Evolutionary conservation across 2,113 vertebrate species (phyloP).

Genomic region (Periophthalmus modestus): DNA sequence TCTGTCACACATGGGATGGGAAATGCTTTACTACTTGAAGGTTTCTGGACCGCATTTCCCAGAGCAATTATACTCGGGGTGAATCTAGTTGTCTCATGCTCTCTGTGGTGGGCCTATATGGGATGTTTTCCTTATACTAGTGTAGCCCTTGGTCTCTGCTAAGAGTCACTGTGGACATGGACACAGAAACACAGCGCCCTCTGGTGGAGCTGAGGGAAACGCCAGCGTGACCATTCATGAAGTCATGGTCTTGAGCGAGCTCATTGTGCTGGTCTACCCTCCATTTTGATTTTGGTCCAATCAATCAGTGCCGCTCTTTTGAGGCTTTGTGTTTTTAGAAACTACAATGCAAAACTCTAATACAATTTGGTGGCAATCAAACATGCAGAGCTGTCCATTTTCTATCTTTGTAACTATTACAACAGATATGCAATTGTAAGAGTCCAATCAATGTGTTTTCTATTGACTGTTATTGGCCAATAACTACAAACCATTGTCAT

Average conservation of each 20-base stretch:
- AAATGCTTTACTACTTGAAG: constrained; percentile 67
- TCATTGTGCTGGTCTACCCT: neutral
- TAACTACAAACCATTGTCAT: neutral
- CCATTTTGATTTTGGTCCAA: neutral
- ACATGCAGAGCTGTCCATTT: no score
- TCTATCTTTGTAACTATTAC: no score
- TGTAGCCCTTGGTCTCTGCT: constrained; percentile 7
- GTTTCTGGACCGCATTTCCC: constrained; percentile 63
- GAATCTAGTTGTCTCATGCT: constrained; percentile 67
- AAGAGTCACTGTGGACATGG: constrained; percentile 12
- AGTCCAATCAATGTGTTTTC: no score
- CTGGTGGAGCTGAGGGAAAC: constrained; percentile 58
- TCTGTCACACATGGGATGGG: constrained; percentile 54
- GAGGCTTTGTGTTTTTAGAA: neutral
- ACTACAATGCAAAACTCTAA: neutral
- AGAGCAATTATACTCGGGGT: constrained; percentile 72
- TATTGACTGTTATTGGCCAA: neutral
- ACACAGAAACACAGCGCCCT: constrained; percentile 68
- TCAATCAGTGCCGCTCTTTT: neutral
- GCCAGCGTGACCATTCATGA: neutral
- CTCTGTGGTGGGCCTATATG: constrained; percentile 43
- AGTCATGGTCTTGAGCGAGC: neutral
- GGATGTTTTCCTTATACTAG: constrained; percentile 18
- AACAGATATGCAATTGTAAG: no score
- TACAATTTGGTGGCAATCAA: neutral